Evolutionary conservation across 2,888 invertebrate species (phyloP).

Genomic region (Plemyria rubiginata): DNA sequence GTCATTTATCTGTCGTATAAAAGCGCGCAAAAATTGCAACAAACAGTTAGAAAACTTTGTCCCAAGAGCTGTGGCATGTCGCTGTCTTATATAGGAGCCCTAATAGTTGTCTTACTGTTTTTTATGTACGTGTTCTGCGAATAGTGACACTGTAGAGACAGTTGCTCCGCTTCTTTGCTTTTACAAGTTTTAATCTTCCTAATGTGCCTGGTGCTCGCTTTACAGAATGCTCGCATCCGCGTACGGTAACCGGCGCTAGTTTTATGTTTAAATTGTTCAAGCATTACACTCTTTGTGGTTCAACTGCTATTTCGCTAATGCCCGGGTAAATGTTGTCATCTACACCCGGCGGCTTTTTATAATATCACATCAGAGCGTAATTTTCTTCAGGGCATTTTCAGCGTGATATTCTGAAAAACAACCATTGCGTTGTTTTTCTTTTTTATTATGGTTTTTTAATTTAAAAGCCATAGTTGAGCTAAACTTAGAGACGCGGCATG

Average conservation of each 20-base stretch:
- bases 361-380: slow-evolving; percentile 20
- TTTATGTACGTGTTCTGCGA: slow-evolving; percentile 46
- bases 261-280: slow-evolving; percentile 41
- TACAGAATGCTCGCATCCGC: slow-evolving; percentile 63
- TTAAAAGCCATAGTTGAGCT: too few species aligned
- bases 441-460: slow-evolving; percentile 2
- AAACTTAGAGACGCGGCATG: too few species aligned
- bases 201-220: slow-evolving; percentile 74
- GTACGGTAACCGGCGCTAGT: slow-evolving; percentile 57
- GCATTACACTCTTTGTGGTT: slow-evolving; percentile 35
- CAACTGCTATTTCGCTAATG: slow-evolving; percentile 32
- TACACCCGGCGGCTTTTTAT: slow-evolving; percentile 24
- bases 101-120: slow-evolving; percentile 34
- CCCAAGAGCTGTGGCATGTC: slow-evolving; percentile 8
- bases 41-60: slow-evolving; percentile 4
- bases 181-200: slow-evolving; percentile 81
- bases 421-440: too few species aligned
- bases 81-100: slow-evolving; percentile 15
- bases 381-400: slow-evolving; percentile 14
- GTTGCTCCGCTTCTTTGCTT: slow-evolving; percentile 69
- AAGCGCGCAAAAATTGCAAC: slow-evolving; percentile 6
- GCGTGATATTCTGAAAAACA: slow-evolving; percentile 12
- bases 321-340: slow-evolving; percentile 30
- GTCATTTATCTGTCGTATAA: not conserved
- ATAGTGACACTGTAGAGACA: slow-evolving; percentile 52